Evolutionary conservation across 2,113 vertebrate genomes (phyloP).

Genomic region (Gorilla gorilla): DNA sequence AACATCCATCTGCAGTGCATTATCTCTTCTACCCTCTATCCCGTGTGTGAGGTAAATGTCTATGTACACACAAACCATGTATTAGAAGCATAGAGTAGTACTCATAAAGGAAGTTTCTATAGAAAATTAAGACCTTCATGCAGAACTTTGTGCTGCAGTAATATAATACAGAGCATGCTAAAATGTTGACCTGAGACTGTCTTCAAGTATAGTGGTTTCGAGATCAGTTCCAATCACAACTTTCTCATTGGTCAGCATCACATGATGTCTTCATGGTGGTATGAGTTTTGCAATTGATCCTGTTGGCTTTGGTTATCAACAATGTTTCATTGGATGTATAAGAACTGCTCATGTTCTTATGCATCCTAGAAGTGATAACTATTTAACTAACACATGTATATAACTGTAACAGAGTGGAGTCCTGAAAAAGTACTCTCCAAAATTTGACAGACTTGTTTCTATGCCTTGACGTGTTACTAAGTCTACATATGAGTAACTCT

Average conservation of each 20-base stretch:
- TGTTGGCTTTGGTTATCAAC: background rate
- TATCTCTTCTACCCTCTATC: background rate
- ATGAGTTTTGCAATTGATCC: background rate
- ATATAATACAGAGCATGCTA: background rate
- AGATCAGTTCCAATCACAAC: background rate
- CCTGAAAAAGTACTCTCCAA: background rate
- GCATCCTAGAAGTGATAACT: background rate
- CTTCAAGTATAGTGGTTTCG: background rate
- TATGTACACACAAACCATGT: background rate
- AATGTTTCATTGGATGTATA: background rate
- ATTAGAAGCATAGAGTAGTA: background rate
- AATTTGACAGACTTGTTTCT: background rate
- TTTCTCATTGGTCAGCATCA: background rate
- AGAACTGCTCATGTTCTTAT: background rate
- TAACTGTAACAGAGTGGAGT: background rate
- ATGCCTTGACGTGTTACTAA: background rate
- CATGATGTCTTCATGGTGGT: background rate
- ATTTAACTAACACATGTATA: background rate
- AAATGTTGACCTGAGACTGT: background rate
- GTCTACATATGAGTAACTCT: background rate
- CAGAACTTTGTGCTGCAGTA: background rate
- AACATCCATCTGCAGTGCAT: background rate
- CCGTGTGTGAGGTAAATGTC: background rate
- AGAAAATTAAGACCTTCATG: background rate
- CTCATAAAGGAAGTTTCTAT: background rate